These are phyloP conservation scores for Andricus quercusramuli DNA, from an alignment of 2,888 invertebrate genomes.

Conservation along the genomic window DNA sequence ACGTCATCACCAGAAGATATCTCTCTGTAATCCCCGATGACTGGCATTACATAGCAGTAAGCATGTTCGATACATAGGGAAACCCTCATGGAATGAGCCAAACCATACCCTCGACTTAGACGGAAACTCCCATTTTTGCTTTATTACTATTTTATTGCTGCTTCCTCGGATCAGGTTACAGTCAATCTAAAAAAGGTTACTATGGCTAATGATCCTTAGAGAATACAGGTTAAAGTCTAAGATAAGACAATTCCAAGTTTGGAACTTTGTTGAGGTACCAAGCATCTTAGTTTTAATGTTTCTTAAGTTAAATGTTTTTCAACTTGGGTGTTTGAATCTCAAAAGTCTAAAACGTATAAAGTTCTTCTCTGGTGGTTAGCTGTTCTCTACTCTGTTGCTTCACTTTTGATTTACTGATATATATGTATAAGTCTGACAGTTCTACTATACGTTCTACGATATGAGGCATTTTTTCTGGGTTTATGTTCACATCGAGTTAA, in stretches of 20 bases:
- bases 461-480: background rate
- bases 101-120: background rate
- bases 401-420: background rate
- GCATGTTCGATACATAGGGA: constrained; percentile 3
- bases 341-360: no score
- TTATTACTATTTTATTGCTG: constrained; percentile 1
- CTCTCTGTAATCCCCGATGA: constrained; percentile 7
- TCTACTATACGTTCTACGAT: background rate
- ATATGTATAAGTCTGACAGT: background rate
- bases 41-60: background rate
- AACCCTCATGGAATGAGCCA: constrained; percentile 1
- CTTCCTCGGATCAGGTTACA: background rate
- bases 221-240: background rate
- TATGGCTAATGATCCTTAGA: background rate
- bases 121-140: background rate
- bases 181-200: background rate
- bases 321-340: background rate
- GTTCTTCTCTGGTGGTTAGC: background rate
- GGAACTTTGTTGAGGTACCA: background rate
- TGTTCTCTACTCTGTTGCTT: background rate
- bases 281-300: no score
- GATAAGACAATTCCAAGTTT: background rate
- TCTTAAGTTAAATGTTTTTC: background rate
- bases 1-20: constrained; percentile 21
- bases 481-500: constrained; percentile 6